Conservation (phyloP, 2,888 invertebrate species). For the Plemyria rubiginata region DNA sequence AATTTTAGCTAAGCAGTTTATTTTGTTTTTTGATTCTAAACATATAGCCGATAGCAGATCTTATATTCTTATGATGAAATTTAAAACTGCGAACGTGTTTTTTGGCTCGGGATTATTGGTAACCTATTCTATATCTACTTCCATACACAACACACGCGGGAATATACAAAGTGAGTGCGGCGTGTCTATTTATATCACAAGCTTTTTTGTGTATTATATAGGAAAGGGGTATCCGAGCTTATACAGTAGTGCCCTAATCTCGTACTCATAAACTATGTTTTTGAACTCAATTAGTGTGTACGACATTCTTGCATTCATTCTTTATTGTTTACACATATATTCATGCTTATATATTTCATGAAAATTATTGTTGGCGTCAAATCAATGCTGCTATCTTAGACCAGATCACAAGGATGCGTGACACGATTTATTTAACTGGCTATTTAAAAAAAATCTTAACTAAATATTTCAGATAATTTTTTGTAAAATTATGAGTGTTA, state of each 20-base stretch:
- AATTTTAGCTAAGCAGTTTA: too few relatives aligned
- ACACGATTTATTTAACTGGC: constrained; percentile 9
- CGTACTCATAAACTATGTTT: constrained; percentile 21
- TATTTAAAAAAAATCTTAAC: constrained; percentile 1
- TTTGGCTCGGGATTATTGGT: constrained; percentile 55
- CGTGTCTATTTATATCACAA: constrained; percentile 63
- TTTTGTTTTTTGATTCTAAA: too few relatives aligned
- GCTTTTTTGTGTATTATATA: constrained; percentile 61
- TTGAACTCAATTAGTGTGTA: constrained; percentile 23
- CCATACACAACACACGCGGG: constrained; percentile 25
- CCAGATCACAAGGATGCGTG: constrained; percentile 10
- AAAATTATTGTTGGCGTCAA: constrained; percentile 30
- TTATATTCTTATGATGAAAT: constrained; percentile 35
- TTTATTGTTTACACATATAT: not conserved
- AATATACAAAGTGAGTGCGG: constrained; percentile 40
- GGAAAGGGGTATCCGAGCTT: constrained; percentile 38
- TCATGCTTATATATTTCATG: constrained; percentile 26
- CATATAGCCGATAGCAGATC: too few relatives aligned
- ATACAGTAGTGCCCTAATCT: constrained; percentile 52
- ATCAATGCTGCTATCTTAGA: constrained; percentile 20
- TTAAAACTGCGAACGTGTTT: constrained; percentile 54
- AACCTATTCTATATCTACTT: constrained; percentile 41
- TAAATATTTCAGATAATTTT: not conserved
- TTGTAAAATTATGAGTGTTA: too few relatives aligned
- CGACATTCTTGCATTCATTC: constrained; percentile 10